Conservation (phyloP, 2,113 vertebrate genomes). For the Poecile atricapillus region DNA sequence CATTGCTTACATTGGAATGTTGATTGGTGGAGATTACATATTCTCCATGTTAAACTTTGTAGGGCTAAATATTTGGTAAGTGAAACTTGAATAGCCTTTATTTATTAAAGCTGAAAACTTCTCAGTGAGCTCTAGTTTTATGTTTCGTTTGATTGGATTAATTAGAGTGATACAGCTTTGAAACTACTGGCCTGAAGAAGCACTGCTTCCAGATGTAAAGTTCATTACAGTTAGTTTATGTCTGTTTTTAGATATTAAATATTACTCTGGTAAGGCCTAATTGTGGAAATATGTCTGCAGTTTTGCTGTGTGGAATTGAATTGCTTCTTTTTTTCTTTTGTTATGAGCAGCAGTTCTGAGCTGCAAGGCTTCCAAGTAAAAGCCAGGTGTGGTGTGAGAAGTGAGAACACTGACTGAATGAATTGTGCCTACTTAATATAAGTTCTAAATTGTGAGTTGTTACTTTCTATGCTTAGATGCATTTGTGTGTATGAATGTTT, state of each 20-base stretch:
- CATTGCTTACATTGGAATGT: constrained; percentile 87
- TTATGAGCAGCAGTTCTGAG: background rate
- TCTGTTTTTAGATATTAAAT: background rate
- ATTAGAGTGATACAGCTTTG: background rate
- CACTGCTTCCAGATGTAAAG: background rate
- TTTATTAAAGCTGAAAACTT: background rate
- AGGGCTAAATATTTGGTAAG: constrained; percentile 93
- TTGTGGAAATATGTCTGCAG: background rate
- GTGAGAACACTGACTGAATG: background rate
- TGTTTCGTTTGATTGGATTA: background rate
- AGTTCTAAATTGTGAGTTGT: background rate
- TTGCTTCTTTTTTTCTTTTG: background rate
- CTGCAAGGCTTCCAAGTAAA: background rate
- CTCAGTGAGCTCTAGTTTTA: background rate
- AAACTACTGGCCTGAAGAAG: background rate
- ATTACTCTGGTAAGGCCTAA: background rate
- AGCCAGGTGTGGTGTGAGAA: background rate
- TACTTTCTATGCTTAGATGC: background rate
- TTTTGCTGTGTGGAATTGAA: background rate
- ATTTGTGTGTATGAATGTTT: background rate
- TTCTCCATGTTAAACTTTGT: constrained; percentile 90
- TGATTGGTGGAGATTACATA: constrained; percentile 89
- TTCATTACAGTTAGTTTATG: background rate
- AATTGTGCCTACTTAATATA: background rate
- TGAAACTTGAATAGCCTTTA: constrained; percentile 9